A percentile compares a stretch with the other conserved stretches of the same genome.
These are phyloP conservation scores for Epizoanthus illoricatus DNA, from an alignment of 92 coral and sea anemone species.

Conservation along the genomic window DNA sequence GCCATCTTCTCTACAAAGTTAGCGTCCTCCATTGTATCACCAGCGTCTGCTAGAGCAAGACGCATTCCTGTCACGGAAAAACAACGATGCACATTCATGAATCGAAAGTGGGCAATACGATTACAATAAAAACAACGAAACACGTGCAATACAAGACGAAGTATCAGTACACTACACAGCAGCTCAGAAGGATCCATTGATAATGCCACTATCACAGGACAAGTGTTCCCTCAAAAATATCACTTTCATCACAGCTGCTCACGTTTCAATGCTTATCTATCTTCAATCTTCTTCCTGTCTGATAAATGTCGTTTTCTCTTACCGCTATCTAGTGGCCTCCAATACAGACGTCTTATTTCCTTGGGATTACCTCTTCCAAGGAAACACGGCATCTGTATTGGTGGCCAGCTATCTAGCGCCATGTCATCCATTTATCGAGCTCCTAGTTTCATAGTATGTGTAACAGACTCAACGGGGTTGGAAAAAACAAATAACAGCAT, in stretches of 20 bases:
- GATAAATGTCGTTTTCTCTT: background rate
- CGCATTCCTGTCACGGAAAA: constrained; percentile 73
- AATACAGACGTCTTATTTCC: no score
- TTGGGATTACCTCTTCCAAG: no score
- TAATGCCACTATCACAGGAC: background rate
- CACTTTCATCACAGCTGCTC: constrained; percentile 26
- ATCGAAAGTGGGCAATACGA: background rate
- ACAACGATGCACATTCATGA: background rate
- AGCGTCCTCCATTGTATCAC: constrained; percentile 97
- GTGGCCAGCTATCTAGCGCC: no score
- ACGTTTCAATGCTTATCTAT: no score
- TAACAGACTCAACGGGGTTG: no score
- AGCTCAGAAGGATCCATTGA: constrained; percentile 33
- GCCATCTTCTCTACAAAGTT: constrained; percentile 99
- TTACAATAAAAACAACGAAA: background rate
- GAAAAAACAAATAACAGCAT: no score
- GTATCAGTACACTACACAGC: background rate
- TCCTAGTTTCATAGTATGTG: no score
- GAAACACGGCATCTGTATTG: no score
- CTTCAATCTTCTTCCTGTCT: no score
- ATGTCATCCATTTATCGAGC: no score
- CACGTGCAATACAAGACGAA: background rate
- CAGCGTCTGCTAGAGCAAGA: constrained; percentile 94
- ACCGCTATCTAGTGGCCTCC: background rate
- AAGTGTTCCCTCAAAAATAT: background rate